phyloP scores from a whole-genome alignment of 2,113 vertebrate genomes.

The Bujurquina vittata region DNA sequence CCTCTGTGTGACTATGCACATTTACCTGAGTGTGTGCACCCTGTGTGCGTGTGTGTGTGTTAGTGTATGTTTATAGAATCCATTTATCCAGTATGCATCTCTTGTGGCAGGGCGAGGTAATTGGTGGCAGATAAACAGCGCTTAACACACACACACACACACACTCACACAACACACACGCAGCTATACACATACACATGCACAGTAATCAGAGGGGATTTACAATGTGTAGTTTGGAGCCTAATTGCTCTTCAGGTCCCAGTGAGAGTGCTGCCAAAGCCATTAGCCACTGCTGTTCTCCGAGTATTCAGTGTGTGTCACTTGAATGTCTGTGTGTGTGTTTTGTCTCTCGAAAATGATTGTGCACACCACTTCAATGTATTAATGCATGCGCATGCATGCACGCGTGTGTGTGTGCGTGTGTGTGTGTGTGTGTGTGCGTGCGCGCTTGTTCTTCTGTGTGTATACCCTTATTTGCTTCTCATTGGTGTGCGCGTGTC shows the following conservation, averaged over 20 bases:
- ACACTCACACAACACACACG: no score
- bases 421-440: conserved; percentile 14
- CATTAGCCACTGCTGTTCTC: conserved; percentile 93
- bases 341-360: conserved; percentile 61
- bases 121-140: conserved; percentile 95
- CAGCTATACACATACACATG: conserved; percentile 20
- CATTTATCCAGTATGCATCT: conserved; percentile 84
- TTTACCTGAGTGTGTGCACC: conserved; percentile 34
- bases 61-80: conserved; percentile 78
- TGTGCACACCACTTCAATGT: conserved; percentile 49
- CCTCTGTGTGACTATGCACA: conserved; percentile 26
- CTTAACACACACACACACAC: conserved; percentile 85
- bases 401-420: conserved; percentile 11
- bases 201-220: conserved; percentile 95
- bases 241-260: conserved; percentile 98
- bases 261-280: conserved; percentile 91
- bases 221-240: conserved; percentile 98
- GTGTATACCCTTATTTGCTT: conserved; percentile 56
- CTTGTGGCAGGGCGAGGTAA: conserved; percentile 88
- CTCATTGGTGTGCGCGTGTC: conserved; percentile 52
- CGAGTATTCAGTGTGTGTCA: conserved; percentile 65
- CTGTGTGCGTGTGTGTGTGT: conserved; percentile 23
- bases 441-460: conserved; percentile 26
- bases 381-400: conserved; percentile 27
- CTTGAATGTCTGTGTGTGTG: conserved; percentile 55